Conservation (phyloP, 2,113 vertebrate species). For the Atrichornis clamosus region DNA sequence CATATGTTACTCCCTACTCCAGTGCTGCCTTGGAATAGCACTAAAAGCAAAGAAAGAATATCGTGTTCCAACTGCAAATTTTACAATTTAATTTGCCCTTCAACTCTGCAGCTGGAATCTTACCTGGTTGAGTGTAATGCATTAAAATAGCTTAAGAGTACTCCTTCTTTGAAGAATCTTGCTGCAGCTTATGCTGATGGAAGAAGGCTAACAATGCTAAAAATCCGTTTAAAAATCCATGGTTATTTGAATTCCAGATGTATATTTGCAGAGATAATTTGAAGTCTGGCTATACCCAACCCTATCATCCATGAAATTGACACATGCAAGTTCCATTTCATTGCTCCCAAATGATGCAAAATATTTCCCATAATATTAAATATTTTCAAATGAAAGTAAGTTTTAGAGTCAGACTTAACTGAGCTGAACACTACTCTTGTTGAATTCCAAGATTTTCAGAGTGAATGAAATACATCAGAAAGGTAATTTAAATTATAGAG, state of each 20-base stretch:
- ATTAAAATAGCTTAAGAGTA: neutral
- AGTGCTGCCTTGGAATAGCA: neutral
- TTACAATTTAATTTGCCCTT: neutral
- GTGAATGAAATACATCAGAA: neutral
- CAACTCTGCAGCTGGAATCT: neutral
- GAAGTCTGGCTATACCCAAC: neutral
- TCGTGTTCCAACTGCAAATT: neutral
- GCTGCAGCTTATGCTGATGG: neutral
- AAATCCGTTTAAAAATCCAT: neutral
- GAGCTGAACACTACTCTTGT: neutral
- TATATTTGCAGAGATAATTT: neutral
- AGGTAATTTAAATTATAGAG: neutral
- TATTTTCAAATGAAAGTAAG: neutral
- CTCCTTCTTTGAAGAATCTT: neutral
- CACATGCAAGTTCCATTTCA: neutral
- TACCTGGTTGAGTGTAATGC: neutral
- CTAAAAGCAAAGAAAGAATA: neutral
- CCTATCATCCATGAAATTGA: neutral
- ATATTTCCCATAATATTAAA: neutral
- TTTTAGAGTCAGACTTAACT: neutral
- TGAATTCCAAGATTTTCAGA: neutral
- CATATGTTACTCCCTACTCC: conserved; percentile 28
- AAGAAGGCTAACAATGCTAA: neutral
- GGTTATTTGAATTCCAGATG: neutral
- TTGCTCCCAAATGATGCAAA: neutral